Conservation (phyloP, 2,113 vertebrate genomes). For the Callipepla californica region DNA sequence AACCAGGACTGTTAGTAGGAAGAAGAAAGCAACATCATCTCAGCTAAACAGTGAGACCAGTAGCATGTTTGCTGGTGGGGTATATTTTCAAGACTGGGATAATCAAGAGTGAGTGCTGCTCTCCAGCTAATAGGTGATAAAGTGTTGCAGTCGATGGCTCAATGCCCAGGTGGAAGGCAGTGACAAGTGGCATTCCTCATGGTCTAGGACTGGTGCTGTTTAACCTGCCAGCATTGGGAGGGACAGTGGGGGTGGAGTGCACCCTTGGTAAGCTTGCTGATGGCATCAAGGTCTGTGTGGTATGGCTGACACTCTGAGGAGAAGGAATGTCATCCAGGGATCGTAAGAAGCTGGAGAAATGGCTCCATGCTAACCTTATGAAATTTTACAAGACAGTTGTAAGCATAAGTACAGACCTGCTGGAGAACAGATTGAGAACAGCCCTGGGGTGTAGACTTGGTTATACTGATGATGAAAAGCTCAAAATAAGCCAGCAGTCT, state of each 20-base stretch:
- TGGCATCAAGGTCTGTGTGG: not conserved
- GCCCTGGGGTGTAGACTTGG: not conserved
- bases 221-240: not conserved
- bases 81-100: constrained; percentile 37
- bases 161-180: not conserved
- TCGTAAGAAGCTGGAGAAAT: not conserved
- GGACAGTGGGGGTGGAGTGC: not conserved
- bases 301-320: not conserved
- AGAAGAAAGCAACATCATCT: not conserved
- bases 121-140: no score
- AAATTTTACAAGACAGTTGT: not conserved
- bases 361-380: not conserved
- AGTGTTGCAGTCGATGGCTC: not conserved
- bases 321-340: not conserved
- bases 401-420: not conserved
- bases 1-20: not conserved
- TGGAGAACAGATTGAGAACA: not conserved
- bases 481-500: not conserved
- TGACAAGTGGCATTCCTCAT: not conserved
- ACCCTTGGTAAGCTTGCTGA: not conserved
- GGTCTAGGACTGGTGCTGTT: not conserved
- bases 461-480: not conserved
- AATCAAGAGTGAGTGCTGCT: not conserved
- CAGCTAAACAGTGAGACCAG: not conserved
- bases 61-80: not conserved